A percentile compares a stretch with the other conserved stretches of the same genome.
These are phyloP conservation scores for Chironomus riparius DNA, from an alignment of 2,888 invertebrate genomes.

Conservation along the genomic window DNA sequence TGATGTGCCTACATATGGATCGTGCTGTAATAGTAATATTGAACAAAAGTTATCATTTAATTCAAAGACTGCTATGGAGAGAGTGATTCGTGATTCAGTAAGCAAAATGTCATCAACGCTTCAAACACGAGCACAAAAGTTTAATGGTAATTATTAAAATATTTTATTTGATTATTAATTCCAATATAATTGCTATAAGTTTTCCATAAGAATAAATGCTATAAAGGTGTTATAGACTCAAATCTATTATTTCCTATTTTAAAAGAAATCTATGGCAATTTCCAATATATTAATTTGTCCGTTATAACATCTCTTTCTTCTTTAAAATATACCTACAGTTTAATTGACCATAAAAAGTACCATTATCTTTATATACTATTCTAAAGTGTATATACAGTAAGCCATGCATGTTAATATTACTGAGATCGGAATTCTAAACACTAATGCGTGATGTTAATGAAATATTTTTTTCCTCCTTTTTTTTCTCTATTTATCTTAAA, in stretches of 20 bases:
- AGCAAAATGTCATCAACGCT: constrained; percentile 65
- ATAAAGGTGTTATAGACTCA: no score
- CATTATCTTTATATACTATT: constrained; percentile 1
- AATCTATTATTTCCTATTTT: no score
- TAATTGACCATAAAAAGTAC: constrained; percentile 24
- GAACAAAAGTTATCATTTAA: constrained; percentile 58
- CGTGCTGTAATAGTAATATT: constrained; percentile 52
- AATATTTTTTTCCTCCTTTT: not conserved
- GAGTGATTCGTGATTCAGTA: constrained; percentile 64
- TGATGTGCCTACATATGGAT: constrained; percentile 44
- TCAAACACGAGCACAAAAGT: constrained; percentile 66
- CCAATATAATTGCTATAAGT: no score
- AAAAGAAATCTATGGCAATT: no score
- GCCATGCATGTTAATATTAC: not conserved
- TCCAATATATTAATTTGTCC: no score
- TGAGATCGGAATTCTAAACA: not conserved
- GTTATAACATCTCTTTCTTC: not conserved
- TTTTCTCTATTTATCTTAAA: not conserved
- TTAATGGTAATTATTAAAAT: constrained; percentile 64
- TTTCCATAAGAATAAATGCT: no score
- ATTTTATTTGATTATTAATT: no score
- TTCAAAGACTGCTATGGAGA: constrained; percentile 65
- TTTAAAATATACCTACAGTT: constrained; percentile 10
- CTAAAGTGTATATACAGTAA: not conserved
- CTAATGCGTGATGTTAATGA: not conserved